Conservation (phyloP, 1,140 invertebrate genomes). For the Nasonia vitripennis region DNA sequence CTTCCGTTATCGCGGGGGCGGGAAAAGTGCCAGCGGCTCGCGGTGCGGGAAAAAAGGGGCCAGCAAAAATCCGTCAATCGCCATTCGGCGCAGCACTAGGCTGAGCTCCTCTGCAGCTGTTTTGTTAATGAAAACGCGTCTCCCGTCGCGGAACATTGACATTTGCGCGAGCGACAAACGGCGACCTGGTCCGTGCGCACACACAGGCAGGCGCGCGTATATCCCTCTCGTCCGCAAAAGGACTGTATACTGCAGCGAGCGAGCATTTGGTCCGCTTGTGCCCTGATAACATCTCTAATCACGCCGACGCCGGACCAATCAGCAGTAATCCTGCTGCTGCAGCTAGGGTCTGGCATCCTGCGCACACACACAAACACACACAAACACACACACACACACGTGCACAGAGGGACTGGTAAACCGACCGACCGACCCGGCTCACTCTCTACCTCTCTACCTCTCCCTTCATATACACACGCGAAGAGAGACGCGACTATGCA, state of each 20-base stretch:
- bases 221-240: not conserved
- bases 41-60: not conserved
- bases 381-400: not conserved
- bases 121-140: conserved; percentile 39
- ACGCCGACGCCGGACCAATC: conserved; percentile 52
- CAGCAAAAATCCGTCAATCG: conserved; percentile 29
- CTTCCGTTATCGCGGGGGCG: too few species aligned
- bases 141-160: conserved; percentile 17
- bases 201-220: not conserved
- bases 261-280: conserved; percentile 14
- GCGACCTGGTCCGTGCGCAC: not conserved
- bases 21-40: not conserved
- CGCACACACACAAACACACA: not conserved
- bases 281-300: conserved; percentile 56
- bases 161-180: conserved; percentile 22
- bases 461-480: not conserved
- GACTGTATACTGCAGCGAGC: not conserved
- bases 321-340: conserved; percentile 39
- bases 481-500: not conserved
- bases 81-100: not conserved
- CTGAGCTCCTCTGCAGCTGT: not conserved
- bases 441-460: not conserved
- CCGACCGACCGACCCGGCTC: not conserved
- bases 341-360: not conserved
- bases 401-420: not conserved